Percentiles rank a stretch among this genome's conserved stretches.
These are phyloP conservation scores for Sebastes steindachneri DNA, from an alignment of 2,797 vertebrate species.

Conservation along the genomic window DNA sequence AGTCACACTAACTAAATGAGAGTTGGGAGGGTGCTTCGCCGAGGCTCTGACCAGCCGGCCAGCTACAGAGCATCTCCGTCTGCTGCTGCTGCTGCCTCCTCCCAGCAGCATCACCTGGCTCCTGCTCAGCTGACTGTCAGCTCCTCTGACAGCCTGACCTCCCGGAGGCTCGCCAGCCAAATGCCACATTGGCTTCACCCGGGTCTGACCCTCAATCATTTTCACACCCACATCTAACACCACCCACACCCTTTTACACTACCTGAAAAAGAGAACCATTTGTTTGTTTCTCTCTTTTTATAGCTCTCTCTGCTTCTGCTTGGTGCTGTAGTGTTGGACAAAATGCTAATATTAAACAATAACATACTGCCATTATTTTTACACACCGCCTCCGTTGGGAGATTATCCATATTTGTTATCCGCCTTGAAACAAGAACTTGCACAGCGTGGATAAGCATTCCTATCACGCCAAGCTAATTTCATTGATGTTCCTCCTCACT, in stretches of 20 bases:
- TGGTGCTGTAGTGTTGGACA: neutral
- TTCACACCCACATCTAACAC: conserved; percentile 35
- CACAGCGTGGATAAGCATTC: conserved; percentile 6
- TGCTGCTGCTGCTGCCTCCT: conserved; percentile 51
- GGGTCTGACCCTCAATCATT: conserved; percentile 49
- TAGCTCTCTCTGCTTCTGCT: neutral
- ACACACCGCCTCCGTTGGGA: conserved; percentile 13
- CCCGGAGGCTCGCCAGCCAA: conserved; percentile 55
- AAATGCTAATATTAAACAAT: conserved; percentile 12
- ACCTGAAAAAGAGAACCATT: conserved; percentile 42
- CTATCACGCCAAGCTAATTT: neutral
- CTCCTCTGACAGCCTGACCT: conserved; percentile 72
- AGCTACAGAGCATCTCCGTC: conserved; percentile 7
- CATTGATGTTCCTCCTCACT: neutral
- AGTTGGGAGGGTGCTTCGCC: neutral
- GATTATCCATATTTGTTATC: conserved; percentile 23
- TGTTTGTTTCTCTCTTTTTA: conserved; percentile 40
- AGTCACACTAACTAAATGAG: conserved; percentile 8
- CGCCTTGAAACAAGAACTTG: conserved; percentile 2
- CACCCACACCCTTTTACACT: neutral
- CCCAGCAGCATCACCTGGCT: conserved; percentile 54
- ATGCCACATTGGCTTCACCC: conserved; percentile 41
- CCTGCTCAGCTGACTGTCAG: conserved; percentile 56
- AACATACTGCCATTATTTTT: neutral
- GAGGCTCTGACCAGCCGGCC: conserved; percentile 2